Evolutionary conservation across 2,888 invertebrate genomes (phyloP).

Genomic region (Lordiphosa andalusiaca): DNA sequence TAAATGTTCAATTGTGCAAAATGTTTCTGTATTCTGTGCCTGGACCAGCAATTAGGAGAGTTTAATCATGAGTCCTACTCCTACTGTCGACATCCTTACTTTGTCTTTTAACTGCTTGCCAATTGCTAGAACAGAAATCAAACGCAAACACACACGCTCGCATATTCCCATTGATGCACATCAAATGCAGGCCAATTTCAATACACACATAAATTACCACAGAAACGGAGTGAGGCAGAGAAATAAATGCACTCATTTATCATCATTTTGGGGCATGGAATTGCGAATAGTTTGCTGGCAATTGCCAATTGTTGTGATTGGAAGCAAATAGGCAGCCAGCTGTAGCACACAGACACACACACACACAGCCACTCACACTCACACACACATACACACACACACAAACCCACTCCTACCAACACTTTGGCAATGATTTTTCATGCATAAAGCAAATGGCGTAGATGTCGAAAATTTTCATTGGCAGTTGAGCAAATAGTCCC

Average conservation of each 20-base stretch:
- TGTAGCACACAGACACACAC: conserved; percentile 6
- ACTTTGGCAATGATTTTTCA: conserved; percentile 43
- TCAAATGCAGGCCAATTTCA: conserved; percentile 15
- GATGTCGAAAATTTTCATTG: conserved; percentile 51
- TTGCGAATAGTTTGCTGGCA: conserved; percentile 52
- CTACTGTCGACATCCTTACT: background rate
- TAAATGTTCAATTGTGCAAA: background rate
- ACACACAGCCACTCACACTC: too few species aligned
- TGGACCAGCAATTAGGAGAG: conserved; percentile 1
- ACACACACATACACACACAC: conserved; percentile 21
- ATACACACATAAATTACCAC: conserved; percentile 27
- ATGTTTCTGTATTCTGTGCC: background rate
- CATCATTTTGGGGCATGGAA: conserved; percentile 48
- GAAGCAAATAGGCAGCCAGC: conserved; percentile 35
- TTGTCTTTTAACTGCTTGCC: conserved; percentile 9
- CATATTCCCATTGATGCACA: background rate
- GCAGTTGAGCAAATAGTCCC: conserved; percentile 46
- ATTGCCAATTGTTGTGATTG: conserved; percentile 59
- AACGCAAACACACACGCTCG: background rate
- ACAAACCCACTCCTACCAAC: conserved; percentile 9
- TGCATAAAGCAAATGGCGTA: conserved; percentile 54
- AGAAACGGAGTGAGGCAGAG: conserved; percentile 3
- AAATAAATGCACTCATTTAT: conserved; percentile 53
- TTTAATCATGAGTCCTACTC: conserved; percentile 1
- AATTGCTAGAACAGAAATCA: conserved; percentile 4